A percentile compares a stretch with the other conserved stretches of the same genome.
phyloP scores from a whole-genome alignment of 2,888 invertebrate species.

The Bombylius major region DNA sequence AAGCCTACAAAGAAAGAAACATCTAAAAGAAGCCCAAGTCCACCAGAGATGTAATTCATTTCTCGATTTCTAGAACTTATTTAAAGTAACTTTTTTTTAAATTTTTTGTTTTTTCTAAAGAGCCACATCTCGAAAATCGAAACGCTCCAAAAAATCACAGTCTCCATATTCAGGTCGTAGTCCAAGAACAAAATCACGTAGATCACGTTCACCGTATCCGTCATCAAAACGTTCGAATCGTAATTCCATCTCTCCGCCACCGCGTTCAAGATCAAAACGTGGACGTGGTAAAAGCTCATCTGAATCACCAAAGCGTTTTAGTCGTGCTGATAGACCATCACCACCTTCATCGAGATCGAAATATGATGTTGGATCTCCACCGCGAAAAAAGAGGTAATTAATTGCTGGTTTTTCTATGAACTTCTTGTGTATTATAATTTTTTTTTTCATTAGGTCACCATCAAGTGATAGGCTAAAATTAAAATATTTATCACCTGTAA shows the following conservation, averaged over 20 bases:
- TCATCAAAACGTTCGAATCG: constrained; percentile 21
- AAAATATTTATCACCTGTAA: constrained; percentile 7
- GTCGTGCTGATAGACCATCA: constrained; percentile 20
- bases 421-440: neutral
- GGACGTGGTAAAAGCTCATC: constrained; percentile 25
- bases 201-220: constrained; percentile 35
- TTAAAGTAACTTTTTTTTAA: neutral
- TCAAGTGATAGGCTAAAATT: constrained; percentile 4
- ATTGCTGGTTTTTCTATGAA: neutral
- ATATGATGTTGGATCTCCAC: constrained; percentile 23
- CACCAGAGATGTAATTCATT: constrained; percentile 15
- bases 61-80: too few species aligned
- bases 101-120: constrained; percentile 5
- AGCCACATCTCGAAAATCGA: constrained; percentile 19
- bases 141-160: constrained; percentile 21
- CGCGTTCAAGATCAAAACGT: constrained; percentile 24
- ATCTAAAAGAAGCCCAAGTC: constrained; percentile 20
- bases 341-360: constrained; percentile 18
- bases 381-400: constrained; percentile 15
- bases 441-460: constrained; percentile 6
- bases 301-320: constrained; percentile 28
- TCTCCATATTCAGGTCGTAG: constrained; percentile 26
- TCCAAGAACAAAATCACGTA: constrained; percentile 33
- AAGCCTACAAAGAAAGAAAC: constrained; percentile 18
- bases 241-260: constrained; percentile 30